phyloP scores from a whole-genome alignment of 2,888 invertebrate genomes.

The Clunio marinus region DNA sequence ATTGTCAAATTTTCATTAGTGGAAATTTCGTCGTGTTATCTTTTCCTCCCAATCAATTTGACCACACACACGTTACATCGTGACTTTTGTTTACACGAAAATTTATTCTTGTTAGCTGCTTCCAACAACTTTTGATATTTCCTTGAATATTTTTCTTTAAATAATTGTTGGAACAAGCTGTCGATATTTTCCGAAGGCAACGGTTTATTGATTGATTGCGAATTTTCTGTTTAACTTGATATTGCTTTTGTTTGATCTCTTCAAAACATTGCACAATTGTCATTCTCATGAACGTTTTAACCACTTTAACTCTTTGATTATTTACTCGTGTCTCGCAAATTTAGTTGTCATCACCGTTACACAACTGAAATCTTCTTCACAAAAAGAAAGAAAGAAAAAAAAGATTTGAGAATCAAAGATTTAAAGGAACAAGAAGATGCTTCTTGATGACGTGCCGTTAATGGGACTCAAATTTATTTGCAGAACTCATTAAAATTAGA shows the following conservation, averaged over 20 bases:
- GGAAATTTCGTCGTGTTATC: conserved; percentile 8
- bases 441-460: not conserved
- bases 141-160: no score
- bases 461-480: not conserved
- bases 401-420: not conserved
- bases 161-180: not conserved
- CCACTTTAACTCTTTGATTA: not conserved
- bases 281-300: conserved; percentile 8
- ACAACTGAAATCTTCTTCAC: not conserved
- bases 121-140: no score
- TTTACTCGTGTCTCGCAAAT: not conserved
- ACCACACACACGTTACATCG: not conserved
- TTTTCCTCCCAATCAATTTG: no score
- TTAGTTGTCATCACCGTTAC: not conserved
- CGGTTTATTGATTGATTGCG: not conserved
- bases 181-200: not conserved
- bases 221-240: no score
- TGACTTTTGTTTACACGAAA: not conserved
- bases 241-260: no score
- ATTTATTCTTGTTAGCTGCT: no score
- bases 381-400: not conserved
- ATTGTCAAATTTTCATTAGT: not conserved
- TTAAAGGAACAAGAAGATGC: not conserved
- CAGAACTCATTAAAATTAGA: conserved; percentile 15
- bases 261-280: no score